These are phyloP conservation scores for Aleiodes testaceus DNA, from an alignment of 2,888 invertebrate species.

Conservation along the genomic window DNA sequence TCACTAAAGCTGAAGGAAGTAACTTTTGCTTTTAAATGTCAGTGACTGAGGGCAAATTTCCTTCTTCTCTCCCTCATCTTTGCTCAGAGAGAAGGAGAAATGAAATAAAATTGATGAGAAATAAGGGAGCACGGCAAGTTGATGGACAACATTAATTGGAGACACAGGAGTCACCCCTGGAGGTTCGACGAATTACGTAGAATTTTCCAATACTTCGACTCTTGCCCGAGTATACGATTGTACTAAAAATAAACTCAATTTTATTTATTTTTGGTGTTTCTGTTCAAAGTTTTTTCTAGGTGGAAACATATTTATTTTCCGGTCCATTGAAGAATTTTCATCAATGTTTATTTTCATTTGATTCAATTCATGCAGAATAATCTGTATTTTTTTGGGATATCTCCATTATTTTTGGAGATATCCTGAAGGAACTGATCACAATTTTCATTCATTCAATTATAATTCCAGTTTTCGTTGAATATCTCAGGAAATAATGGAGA, in stretches of 20 bases:
- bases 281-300: no score
- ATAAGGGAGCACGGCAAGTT: slow-evolving; percentile 37
- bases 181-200: slow-evolving; percentile 49
- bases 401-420: no score
- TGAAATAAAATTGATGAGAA: slow-evolving; percentile 44
- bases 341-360: not conserved
- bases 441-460: no score
- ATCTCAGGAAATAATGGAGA: no score
- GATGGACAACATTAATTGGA: slow-evolving; percentile 54
- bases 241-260: no score
- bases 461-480: no score
- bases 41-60: no score
- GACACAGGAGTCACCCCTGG: slow-evolving; percentile 39
- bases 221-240: not conserved
- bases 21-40: no score
- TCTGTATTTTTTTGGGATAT: no score
- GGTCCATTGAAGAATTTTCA: not conserved
- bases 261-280: no score
- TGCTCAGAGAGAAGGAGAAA: slow-evolving; percentile 15
- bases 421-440: no score
- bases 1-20: no score
- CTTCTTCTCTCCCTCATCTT: not conserved
- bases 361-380: not conserved
- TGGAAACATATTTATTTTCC: not conserved
- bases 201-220: slow-evolving; percentile 48